Base-by-base conservation (phyloP, 64 coral and sea anemone genomes). In the Anthopleura sola region DNA sequence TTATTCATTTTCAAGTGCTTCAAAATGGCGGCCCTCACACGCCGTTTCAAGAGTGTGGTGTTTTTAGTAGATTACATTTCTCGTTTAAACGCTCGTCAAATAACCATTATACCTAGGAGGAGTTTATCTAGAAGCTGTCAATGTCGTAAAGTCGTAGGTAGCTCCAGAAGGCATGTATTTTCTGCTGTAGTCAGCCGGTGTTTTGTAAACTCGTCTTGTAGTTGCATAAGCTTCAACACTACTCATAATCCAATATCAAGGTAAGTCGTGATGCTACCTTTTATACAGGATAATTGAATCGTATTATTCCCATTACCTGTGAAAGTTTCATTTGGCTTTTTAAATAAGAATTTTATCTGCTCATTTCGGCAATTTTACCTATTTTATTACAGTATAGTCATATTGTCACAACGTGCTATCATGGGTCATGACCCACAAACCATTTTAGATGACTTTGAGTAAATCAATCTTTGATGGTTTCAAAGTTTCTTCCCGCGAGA, bases 131-230 rank as follows among this genome's bases (percentile, higher is more conserved):
- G 66, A 34, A 71, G 66, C 2, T 71, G 66, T 36, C 66, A 71
- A 15, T 36, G 1, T 32, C 66, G 66, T 32, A 71, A 15, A 15
- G 4, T n/a, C 24, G 13, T 71, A 14, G 31, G 10, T 71, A 71
- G 29, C 12, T 12, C 2, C 34, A 31, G 28, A 71, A 71, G 66
- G 66, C 9, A 71, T 31, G 28, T 32, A 32, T 71, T 36, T 11
- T 34, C 66, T 32, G 29, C 6, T 71, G 13, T 31, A 14, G 29
- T 71, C 34, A 12, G 29, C 66, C 66, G 66, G 66, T 34, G 13
- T 71, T 79, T 79, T 23, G 76, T n/a, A 79, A 79, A 38, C 39
- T 48, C 36, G 20, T 79, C 76, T 24, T 24, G 34, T 79, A n/a
- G 76, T 79, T 79, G 76, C 76, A 79, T 79, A 79, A 79, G 76